Base-by-base conservation (phyloP, 2,888 invertebrate genomes). In the Xestia c-nigrum region DNA sequence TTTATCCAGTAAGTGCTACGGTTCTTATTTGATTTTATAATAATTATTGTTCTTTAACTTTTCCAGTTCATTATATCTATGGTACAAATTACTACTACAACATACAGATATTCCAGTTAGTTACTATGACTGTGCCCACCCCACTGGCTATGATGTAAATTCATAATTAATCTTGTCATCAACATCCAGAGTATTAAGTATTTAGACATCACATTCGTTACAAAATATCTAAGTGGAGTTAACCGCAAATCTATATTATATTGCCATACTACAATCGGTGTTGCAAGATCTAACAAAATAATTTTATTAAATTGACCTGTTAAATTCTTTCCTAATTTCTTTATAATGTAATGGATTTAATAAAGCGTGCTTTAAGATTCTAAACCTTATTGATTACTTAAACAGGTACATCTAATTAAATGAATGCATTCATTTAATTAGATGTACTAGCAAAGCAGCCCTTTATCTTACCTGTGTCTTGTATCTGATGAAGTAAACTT, bases 401-500 rank as follows among this genome's bases (percentile, higher is more conserved):
- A 31, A 31, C n/a, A n/a, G n/a, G n/a, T 31, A 55, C 19, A 59
- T 4, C 50, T 55, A 55, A 63, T 47, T 52, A 40, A 47, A 64
- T 70, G 1, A 19, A 78, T 6, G n/a, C 16, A 21, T 55, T n/a
- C n/a, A n/a, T n/a, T n/a, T n/a, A n/a, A n/a, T n/a, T n/a, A n/a
- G n/a, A n/a, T n/a, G n/a, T n/a, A n/a, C n/a, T 55, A 74, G 12
- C 21, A 47, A 78, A 64, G 5, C n/a, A 43, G 50, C 0, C 21
- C n/a, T 0, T 38, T 40, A 46, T 74, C 93, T 92, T 95, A 98
- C 98, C 97, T 98, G 98, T 71, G 98, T 98, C 96, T 98, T 98
- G 96, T 98, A 99, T 96, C 98, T 98, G 97, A 98, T 98, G 97
- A 98, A 98, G 97, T 98, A 98, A 73, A 98, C 98, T 96, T 98